Conservation (phyloP, 1,140 invertebrate species). For the Triops cancriformis region DNA sequence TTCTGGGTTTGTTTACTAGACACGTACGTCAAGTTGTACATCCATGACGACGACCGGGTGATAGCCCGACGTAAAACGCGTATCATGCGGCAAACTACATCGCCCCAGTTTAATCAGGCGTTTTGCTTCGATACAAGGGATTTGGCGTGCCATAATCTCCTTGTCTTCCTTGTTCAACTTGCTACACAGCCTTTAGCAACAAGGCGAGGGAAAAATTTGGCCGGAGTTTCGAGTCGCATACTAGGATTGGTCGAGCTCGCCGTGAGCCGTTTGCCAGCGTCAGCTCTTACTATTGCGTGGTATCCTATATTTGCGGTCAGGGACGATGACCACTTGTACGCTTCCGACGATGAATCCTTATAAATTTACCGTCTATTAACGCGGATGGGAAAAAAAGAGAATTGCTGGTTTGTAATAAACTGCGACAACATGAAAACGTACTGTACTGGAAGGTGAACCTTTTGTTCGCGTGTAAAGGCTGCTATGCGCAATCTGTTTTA, state of each 20-base stretch:
- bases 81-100: conserved; percentile 62
- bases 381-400: neutral
- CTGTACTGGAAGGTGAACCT: neutral
- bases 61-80: conserved; percentile 84
- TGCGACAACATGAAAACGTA: neutral
- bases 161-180: neutral
- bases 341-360: neutral
- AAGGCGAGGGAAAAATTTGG: neutral
- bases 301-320: conserved; percentile 46
- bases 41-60: conserved; percentile 75
- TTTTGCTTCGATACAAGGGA: conserved; percentile 77
- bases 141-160: conserved; percentile 7
- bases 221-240: conserved; percentile 66
- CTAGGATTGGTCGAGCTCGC: conserved; percentile 75
- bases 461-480: neutral
- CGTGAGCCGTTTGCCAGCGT: conserved; percentile 65
- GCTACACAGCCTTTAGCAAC: neutral
- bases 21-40: conserved; percentile 80
- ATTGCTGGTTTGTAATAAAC: neutral
- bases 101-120: conserved; percentile 77
- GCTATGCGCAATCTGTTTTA: neutral
- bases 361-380: neutral
- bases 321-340: neutral
- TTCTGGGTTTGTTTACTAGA: conserved; percentile 47
- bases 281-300: conserved; percentile 70